Conservation (phyloP, 2,113 vertebrate species). For the Labeo catla region DNA sequence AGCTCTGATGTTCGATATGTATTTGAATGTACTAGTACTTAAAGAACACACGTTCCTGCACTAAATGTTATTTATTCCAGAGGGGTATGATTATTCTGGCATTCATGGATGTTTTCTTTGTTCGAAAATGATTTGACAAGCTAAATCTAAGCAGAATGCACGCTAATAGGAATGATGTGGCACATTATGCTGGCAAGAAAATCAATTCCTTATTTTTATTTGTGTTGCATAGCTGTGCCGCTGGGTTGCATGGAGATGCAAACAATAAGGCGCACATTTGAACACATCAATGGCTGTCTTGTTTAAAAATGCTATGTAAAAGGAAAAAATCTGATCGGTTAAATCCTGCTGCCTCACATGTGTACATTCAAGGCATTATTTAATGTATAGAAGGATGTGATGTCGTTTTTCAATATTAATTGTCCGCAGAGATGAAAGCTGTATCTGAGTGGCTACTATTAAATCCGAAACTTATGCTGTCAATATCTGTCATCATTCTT, state of each 20-base stretch:
- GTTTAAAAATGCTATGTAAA: constrained; percentile 64
- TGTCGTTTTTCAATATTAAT: constrained; percentile 33
- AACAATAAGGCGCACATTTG: constrained; percentile 61
- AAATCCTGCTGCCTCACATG: constrained; percentile 54
- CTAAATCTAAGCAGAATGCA: constrained; percentile 64
- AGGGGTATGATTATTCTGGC: constrained; percentile 64
- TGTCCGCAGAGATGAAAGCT: constrained; percentile 59
- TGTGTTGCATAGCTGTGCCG: constrained; percentile 50
- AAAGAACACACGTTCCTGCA: constrained; percentile 65
- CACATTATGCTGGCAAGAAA: constrained; percentile 28
- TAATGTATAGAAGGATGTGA: constrained; percentile 61
- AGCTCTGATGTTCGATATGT: constrained; percentile 66
- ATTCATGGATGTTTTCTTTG: constrained; percentile 59
- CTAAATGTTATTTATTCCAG: constrained; percentile 73
- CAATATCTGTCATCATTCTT: background rate
- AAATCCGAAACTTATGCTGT: constrained; percentile 45
- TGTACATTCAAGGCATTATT: constrained; percentile 70
- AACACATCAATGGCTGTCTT: constrained; percentile 54
- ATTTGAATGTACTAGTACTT: constrained; percentile 77
- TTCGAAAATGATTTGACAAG: constrained; percentile 58
- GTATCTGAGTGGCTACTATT: constrained; percentile 69
- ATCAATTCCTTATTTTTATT: constrained; percentile 22
- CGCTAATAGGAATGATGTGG: constrained; percentile 59
- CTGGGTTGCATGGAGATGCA: constrained; percentile 73
- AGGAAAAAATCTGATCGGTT: constrained; percentile 51